A percentile compares a stretch with the other conserved stretches of the same genome.
Evolutionary conservation across 2,113 vertebrate species (phyloP).

Genomic region (Ramphastos sulfuratus): DNA sequence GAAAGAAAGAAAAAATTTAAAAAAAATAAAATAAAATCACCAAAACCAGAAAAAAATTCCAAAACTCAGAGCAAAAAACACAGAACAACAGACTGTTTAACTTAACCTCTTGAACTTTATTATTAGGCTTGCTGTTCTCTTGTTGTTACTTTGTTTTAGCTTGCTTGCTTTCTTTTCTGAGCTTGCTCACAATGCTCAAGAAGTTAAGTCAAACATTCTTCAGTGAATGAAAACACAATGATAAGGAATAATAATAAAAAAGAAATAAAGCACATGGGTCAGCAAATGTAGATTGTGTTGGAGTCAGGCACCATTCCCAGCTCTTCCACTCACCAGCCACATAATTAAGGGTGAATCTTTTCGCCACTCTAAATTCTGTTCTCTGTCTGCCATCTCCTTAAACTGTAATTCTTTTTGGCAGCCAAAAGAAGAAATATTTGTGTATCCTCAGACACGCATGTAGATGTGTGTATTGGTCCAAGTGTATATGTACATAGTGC

Average conservation of each 20-base stretch:
- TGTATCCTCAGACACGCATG: not conserved
- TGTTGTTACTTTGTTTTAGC: not conserved
- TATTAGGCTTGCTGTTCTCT: constrained; percentile 28
- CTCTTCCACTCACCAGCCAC: not conserved
- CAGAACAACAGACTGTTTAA: constrained; percentile 6
- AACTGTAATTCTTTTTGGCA: not conserved
- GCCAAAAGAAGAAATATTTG: constrained; percentile 5
- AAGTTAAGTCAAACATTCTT: constrained; percentile 5
- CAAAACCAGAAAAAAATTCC: not conserved
- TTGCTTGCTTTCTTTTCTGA: not conserved
- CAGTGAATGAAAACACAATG: not conserved
- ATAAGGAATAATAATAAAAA: constrained; percentile 1
- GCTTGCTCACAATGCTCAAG: not conserved
- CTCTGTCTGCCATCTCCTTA: not conserved
- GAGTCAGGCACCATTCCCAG: not conserved
- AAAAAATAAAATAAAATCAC: not conserved
- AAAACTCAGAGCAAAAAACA: not conserved
- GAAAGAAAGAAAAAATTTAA: not conserved
- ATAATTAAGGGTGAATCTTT: constrained; percentile 24
- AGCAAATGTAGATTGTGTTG: not conserved
- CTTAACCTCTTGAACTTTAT: constrained; percentile 37
- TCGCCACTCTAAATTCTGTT: not conserved
- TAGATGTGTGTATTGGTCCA: not conserved
- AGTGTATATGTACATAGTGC: not conserved
- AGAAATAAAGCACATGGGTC: not conserved